Evolutionary conservation across 2,797 vertebrate genomes (phyloP).

Genomic region (Graptemys geographica): DNA sequence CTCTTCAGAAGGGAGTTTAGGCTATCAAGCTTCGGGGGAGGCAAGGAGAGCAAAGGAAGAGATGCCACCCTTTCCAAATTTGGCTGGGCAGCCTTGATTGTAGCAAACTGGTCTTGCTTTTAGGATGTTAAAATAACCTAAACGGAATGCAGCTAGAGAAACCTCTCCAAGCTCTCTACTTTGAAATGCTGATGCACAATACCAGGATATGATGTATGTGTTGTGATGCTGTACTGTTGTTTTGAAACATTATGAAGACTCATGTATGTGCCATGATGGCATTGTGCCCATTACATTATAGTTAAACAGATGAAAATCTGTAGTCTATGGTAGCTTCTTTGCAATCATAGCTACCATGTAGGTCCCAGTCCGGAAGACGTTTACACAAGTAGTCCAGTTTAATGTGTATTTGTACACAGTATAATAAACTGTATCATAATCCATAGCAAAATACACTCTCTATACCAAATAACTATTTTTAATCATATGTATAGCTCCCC

Average conservation of each 20-base stretch:
- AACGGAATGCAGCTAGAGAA: not conserved
- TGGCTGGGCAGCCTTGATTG: not conserved
- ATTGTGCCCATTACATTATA: not conserved
- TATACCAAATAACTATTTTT: not conserved
- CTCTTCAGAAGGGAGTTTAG: not conserved
- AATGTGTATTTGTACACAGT: not conserved
- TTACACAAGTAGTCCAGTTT: not conserved
- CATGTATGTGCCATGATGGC: not conserved
- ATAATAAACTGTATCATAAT: not conserved
- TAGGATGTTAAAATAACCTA: not conserved
- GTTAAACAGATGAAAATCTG: not conserved
- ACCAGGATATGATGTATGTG: not conserved
- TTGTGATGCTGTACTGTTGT: not conserved
- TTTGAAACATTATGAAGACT: no score
- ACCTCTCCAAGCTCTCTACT: not conserved
- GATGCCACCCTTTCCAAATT: not conserved
- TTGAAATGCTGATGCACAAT: not conserved
- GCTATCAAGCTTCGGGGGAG: not conserved
- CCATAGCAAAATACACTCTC: not conserved
- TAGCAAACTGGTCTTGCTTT: not conserved
- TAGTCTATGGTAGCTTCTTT: not conserved
- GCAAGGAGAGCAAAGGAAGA: not conserved
- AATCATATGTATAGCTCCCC: accelerated
- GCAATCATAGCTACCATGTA: not conserved
- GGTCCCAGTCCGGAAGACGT: not conserved